Evolutionary conservation across 2,113 vertebrate genomes (phyloP), one percentile per base, ranked within the genome.

Genomic region (Acinonyx jubatus): DNA sequence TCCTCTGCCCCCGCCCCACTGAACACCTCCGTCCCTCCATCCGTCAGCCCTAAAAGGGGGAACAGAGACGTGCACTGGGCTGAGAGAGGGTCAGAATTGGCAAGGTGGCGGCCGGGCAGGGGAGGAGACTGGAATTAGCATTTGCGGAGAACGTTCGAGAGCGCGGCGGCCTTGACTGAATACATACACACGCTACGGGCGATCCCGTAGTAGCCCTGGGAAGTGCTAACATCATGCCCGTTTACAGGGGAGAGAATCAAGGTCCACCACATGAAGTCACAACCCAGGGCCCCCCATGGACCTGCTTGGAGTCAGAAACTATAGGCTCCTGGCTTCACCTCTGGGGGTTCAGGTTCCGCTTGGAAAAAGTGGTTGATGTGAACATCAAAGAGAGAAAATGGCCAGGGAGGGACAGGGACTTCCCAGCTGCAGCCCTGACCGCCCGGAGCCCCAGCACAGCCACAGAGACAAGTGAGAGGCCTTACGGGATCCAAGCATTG

Each of bases 171-270:
- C 12, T 18, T 4, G 76, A 25, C 52, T 5, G 16, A 23, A 23
- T 4, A 11, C 7, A 8, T 5, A 3, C 18, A 3, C 31, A 5
- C 5, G 18, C 45, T 33, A 7, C 33, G 10, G 45, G 10, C 16
- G 41, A 76, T 76, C 29, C 41, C 14, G 1, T 48, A 48, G 18
- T 16, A 71, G 76, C 6, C 9, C 38, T 27, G 57, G 66, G 36
- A 66, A 4, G 18, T 48, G 5, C 4, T 48, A 45, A n/a, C 33
- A 11, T 15, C 12, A 2, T 1, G 21, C 19, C 68, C 12, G 0
- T 23, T 69, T 29, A 69, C 57, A 95, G 68, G 68, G 41, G 76
- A 73, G n/a, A 38, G 48, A 63, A 69, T 23, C 8, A 61, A 69
- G 52, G 57, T 38, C 31, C 52, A 5, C 12, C 0, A 7, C 23